Evolutionary conservation across 1,140 invertebrate genomes (phyloP).

Genomic region (Onthophagus taurus): DNA sequence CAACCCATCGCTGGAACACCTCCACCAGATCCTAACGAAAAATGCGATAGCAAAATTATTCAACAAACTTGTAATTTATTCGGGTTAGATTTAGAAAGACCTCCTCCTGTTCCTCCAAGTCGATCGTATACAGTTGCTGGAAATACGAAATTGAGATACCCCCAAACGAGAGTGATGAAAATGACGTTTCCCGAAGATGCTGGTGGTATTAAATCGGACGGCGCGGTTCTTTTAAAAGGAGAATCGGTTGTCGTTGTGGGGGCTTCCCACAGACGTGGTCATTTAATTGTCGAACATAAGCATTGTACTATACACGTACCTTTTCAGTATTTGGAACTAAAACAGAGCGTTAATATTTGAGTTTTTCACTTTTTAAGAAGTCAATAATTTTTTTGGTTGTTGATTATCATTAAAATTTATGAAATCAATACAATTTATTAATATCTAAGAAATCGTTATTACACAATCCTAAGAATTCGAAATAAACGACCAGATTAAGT

Average conservation of each 20-base stretch:
- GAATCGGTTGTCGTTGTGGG: slow-evolving; percentile 75
- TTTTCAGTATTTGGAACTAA: slow-evolving; percentile 76
- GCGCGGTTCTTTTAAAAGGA: slow-evolving; percentile 60
- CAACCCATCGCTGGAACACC: slow-evolving; percentile 83
- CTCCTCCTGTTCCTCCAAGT: slow-evolving; percentile 81
- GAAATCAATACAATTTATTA: too few relatives aligned
- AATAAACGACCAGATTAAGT: neutral
- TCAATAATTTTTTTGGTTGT: neutral
- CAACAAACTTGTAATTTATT: slow-evolving; percentile 84
- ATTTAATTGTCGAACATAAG: slow-evolving; percentile 75
- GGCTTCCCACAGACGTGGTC: slow-evolving; percentile 67
- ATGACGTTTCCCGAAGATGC: slow-evolving; percentile 66
- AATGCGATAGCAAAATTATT: slow-evolving; percentile 77
- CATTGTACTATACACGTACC: slow-evolving; percentile 73
- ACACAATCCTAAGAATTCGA: too few relatives aligned
- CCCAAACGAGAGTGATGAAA: slow-evolving; percentile 84
- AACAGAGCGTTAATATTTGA: slow-evolving; percentile 41
- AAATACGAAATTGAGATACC: slow-evolving; percentile 87
- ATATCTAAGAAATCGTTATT: slow-evolving; percentile 6
- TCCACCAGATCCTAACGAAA: slow-evolving; percentile 61
- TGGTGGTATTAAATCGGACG: slow-evolving; percentile 37
- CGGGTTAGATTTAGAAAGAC: slow-evolving; percentile 80
- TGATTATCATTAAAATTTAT: slow-evolving; percentile 11
- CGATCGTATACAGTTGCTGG: slow-evolving; percentile 82
- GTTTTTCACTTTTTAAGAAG: slow-evolving; percentile 11